Conservation (phyloP, 2,113 vertebrate species). For the Solea solea region DNA sequence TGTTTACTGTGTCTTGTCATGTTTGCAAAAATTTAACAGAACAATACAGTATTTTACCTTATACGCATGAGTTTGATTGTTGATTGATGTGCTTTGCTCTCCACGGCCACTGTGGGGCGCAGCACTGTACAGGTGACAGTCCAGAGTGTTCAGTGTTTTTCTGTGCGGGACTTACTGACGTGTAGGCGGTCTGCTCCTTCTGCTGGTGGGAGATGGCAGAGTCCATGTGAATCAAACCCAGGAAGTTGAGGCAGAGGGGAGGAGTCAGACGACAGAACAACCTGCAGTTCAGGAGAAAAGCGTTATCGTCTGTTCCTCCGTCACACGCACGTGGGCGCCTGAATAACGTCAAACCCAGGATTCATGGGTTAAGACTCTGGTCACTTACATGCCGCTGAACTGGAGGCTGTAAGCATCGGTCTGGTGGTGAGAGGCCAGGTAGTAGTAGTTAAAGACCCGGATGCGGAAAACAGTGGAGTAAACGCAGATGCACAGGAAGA, state of each 20-base stretch:
- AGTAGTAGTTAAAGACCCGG: conserved; percentile 98
- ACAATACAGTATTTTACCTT: too few species aligned
- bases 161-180: conserved; percentile 84
- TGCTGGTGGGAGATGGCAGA: conserved; percentile 91
- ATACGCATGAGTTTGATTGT: too few species aligned
- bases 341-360: background rate
- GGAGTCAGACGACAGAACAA: conserved; percentile 97
- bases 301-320: background rate
- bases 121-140: background rate
- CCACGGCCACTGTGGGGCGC: too few species aligned
- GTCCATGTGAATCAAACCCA: conserved; percentile 98
- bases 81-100: too few species aligned
- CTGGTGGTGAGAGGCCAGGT: conserved; percentile 97
- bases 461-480: conserved; percentile 99
- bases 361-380: too few species aligned
- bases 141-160: background rate
- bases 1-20: too few species aligned
- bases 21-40: too few species aligned
- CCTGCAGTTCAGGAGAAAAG: conserved; percentile 72
- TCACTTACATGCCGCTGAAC: conserved; percentile 97
- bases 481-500: conserved; percentile 96
- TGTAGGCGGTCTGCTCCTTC: conserved; percentile 94
- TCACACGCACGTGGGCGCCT: background rate
- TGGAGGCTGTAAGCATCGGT: conserved; percentile 98
- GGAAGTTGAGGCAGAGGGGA: conserved; percentile 96